Conservation (phyloP, 2,113 vertebrate species). For the Myrmecophaga tridactyla region DNA sequence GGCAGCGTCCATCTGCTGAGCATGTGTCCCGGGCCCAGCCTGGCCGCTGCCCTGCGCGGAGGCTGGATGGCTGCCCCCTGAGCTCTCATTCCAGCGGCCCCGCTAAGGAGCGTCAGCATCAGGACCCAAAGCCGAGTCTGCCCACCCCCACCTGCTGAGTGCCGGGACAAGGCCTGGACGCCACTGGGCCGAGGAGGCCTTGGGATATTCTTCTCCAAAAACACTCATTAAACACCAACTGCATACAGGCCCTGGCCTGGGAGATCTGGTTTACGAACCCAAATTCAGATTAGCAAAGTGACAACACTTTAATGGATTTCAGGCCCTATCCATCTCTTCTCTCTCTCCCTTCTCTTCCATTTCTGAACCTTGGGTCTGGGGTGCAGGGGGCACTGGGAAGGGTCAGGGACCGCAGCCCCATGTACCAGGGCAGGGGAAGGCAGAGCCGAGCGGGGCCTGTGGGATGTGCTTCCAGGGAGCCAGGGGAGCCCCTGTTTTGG, state of each 20-base stretch:
- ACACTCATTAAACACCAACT: not conserved
- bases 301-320: not conserved
- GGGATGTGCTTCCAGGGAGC: accelerated
- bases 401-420: too few species aligned
- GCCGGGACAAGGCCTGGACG: not conserved
- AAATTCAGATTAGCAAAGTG: not conserved
- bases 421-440: too few species aligned
- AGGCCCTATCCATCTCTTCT: not conserved
- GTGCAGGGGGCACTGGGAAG: not conserved
- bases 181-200: not conserved
- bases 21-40: not conserved
- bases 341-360: not conserved
- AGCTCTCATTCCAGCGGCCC: not conserved
- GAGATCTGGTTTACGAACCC: not conserved
- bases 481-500: not conserved
- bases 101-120: not conserved
- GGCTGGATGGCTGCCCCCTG: too few species aligned
- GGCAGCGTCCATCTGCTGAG: not conserved
- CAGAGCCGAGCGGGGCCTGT: not conserved
- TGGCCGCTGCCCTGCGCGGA: not conserved
- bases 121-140: not conserved
- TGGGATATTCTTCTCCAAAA: not conserved
- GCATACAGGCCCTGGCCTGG: not conserved
- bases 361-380: not conserved
- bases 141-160: not conserved